Evolutionary conservation across 2,888 invertebrate species (phyloP).

Genomic region (Tiliacea aurago): DNA sequence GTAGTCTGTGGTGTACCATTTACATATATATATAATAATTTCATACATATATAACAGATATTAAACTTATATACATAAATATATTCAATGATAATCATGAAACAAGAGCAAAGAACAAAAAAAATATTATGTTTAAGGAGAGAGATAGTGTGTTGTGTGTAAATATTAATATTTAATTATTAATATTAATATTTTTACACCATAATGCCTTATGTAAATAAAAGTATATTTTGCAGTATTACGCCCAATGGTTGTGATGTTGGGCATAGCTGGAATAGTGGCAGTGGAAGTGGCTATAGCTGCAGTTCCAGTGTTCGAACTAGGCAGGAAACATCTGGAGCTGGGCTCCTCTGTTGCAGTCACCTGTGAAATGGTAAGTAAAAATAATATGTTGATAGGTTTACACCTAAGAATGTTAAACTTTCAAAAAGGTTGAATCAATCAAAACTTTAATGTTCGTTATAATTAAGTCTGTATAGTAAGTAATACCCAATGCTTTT

Average conservation of each 20-base stretch:
- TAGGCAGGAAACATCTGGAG: slow-evolving; percentile 79
- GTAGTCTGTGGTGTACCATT: no score
- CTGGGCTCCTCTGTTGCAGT: slow-evolving; percentile 82
- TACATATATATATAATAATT: no score
- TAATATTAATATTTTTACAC: no score
- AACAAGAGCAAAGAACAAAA: no score
- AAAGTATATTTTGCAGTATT: slow-evolving; percentile 70
- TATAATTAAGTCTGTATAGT: neutral
- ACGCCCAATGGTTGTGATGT: slow-evolving; percentile 69
- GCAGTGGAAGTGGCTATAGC: slow-evolving; percentile 72
- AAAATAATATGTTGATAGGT: neutral
- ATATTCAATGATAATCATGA: no score
- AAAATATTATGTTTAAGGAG: no score
- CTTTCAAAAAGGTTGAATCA: neutral
- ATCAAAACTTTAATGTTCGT: neutral
- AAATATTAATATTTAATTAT: no score
- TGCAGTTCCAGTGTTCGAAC: slow-evolving; percentile 78
- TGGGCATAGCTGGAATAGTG: slow-evolving; percentile 74
- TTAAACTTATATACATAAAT: no score
- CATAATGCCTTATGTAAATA: neutral
- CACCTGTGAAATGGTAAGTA: slow-evolving; percentile 85
- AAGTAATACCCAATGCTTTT: neutral
- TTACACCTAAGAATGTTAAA: neutral
- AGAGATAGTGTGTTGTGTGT: no score
- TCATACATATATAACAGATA: no score